Base-by-base conservation (phyloP, 2,113 vertebrate genomes). In the Heteronetta atricapilla region DNA sequence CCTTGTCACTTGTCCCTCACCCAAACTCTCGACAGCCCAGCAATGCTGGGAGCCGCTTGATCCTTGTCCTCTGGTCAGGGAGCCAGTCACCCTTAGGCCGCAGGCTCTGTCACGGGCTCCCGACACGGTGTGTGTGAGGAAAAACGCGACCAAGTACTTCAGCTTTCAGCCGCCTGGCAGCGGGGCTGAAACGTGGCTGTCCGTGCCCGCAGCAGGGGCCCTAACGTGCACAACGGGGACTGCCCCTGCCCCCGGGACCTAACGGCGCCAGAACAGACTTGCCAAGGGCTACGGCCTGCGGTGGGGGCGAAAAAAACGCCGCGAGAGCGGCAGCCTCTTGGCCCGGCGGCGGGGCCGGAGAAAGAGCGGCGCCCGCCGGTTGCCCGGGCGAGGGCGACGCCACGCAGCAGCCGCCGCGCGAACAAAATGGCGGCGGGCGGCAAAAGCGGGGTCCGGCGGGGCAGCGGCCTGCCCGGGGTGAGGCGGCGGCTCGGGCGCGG, bases 381-480 rank as follows among this genome's bases (percentile, higher is more conserved):
- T 96, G 90, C 94, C 93, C 55, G 8, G 91, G 93, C 25, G 77
- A 94, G 38, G 36, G 75, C 38, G 82, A 91, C 94, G 94, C 94
- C 62, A 7, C n/a, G 26, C 66, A 15, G 58, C 74, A 23, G 55
- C 44, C 29, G 33, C 50, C 8, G 56, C 62, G 67, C 26, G 17
- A 42, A 90, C 82, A 96, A 96, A 85, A 96, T 96, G 96, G 95
- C 96, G 93, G 78, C 95, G 63, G 8, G 52, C 33, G 25, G 72
- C 19, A 59, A 44, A 18, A 10, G 55, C 19, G 40, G 70, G 26
- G n/a, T 15, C 11, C 28, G 70, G 13, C 9, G 17, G 56, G 42
- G 20, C 8, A 25, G 6, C 46, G 46, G 20, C 20, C 20, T 48
- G 46, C 20, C 46, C 46, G 46, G 10, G 9, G 46, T 48, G 20